A percentile compares a stretch with the other conserved stretches of the same genome.
Conservation (phyloP, 2,888 invertebrate species). For the Drosophila paramelanica region DNA sequence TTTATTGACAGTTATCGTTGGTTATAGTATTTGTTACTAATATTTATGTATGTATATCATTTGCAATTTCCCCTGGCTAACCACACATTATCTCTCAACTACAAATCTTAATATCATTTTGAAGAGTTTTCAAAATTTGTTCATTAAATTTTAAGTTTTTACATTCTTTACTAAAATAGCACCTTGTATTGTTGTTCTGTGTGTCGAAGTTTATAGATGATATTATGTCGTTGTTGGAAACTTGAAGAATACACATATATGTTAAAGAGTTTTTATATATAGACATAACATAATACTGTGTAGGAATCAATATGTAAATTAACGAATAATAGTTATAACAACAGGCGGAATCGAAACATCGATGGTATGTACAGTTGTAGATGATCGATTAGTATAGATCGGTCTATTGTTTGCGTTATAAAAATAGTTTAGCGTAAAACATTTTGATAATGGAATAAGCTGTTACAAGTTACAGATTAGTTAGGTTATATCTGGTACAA, state of each 20-base stretch:
- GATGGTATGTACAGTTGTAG: slow-evolving; percentile 5
- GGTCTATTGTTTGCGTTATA: slow-evolving; percentile 21
- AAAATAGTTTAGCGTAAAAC: slow-evolving; percentile 16
- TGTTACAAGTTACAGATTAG: slow-evolving; percentile 2
- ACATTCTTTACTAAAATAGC: slow-evolving; percentile 75
- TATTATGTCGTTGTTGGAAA: slow-evolving; percentile 65
- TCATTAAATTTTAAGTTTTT: slow-evolving; percentile 36
- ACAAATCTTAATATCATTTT: slow-evolving; percentile 52
- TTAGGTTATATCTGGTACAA: slow-evolving; percentile 15
- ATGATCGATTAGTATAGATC: slow-evolving; percentile 1
- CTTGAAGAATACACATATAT: slow-evolving; percentile 30
- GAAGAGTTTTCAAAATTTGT: slow-evolving; percentile 56
- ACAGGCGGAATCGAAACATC: slow-evolving; percentile 41
- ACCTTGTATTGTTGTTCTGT: slow-evolving; percentile 75
- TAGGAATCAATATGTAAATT: slow-evolving; percentile 31
- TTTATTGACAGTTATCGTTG: slow-evolving; percentile 80
- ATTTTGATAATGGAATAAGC: neutral
- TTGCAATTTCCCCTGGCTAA: slow-evolving; percentile 50
- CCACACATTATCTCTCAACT: slow-evolving; percentile 26
- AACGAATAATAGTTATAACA: slow-evolving; percentile 34
- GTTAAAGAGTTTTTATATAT: slow-evolving; percentile 19
- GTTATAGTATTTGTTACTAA: slow-evolving; percentile 60
- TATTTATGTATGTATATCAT: slow-evolving; percentile 35
- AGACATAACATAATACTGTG: slow-evolving; percentile 40
- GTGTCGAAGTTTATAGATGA: slow-evolving; percentile 61